phyloP scores from a whole-genome alignment of 1,140 invertebrate species.

The Acromyrmex echinatior region DNA sequence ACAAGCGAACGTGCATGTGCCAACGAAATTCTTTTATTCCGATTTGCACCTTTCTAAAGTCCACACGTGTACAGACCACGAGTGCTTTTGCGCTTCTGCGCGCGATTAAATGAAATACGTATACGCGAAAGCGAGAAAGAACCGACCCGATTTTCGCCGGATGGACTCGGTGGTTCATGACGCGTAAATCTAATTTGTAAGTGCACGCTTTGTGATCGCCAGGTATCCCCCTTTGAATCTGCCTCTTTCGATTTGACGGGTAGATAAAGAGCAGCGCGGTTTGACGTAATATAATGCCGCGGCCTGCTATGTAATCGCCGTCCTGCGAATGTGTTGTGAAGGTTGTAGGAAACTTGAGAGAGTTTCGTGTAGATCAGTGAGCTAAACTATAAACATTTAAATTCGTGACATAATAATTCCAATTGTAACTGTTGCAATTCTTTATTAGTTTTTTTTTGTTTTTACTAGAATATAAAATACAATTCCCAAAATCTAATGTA shows the following conservation, averaged over 20 bases:
- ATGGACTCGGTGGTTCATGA: slow-evolving; percentile 42
- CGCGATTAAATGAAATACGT: slow-evolving; percentile 24
- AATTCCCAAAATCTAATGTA: background rate
- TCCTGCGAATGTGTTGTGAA: background rate
- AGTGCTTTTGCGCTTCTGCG: background rate
- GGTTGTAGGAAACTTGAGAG: background rate
- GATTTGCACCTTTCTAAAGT: slow-evolving; percentile 38
- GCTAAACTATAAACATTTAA: background rate
- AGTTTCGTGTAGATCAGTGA: background rate
- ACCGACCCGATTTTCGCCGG: slow-evolving; percentile 42
- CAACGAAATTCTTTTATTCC: slow-evolving; percentile 41
- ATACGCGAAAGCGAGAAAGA: background rate
- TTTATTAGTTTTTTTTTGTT: background rate
- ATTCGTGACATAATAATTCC: background rate
- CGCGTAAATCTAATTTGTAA: slow-evolving; percentile 65
- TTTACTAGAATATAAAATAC: background rate
- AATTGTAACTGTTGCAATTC: too few species aligned
- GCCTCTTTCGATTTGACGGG: slow-evolving; percentile 43
- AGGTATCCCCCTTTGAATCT: slow-evolving; percentile 31
- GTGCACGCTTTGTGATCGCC: slow-evolving; percentile 51
- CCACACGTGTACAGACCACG: background rate
- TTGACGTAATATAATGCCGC: slow-evolving; percentile 38
- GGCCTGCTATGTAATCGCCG: slow-evolving; percentile 22
- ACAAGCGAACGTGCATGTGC: slow-evolving; percentile 15
- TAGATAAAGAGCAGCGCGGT: slow-evolving; percentile 33